Evolutionary conservation across 2,113 vertebrate species (phyloP), one percentile per base, ranked within the genome.

Genomic region (Sinosuthora webbiana): DNA sequence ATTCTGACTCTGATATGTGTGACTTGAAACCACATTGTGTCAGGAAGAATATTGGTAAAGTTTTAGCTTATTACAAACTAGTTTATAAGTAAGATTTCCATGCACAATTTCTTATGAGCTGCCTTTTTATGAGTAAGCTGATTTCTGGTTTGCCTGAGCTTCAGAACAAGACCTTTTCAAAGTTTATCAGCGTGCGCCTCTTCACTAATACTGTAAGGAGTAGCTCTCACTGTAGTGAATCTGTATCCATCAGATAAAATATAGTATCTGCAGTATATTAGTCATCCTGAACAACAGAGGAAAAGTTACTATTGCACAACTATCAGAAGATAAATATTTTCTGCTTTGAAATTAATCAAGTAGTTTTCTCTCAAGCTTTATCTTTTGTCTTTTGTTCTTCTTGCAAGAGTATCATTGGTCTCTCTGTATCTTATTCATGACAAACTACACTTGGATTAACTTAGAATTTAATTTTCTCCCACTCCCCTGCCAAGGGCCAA

Each of bases 251-350:
- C 85, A 80, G 87, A 88, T 93, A 93, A 93, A 85, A 67, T 70
- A 47, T 18, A 50, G 33, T 85, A 45, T 91, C 67, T 85, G 27
- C 68, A 74, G 75, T 70, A 13, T 77, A 90, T 96, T 93, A 86
- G 79, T 96, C 76, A 93, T 86, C 49, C 45, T 81, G 75, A 87
- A 71, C 76, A 86, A 53, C 0, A 60, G 60, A 37, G 47, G 76
- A 63, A 62, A 95, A 90, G 79, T 88, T 83, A 67, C 64, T 88
- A 2, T 47, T 94, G 68, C 50, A 70, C 50, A 93, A 44, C 39
- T 85, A 62, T 79, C 62, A 50, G 59, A 88, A 91, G 88, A 90
- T 57, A 88, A 95, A 80, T 92, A 90, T 77, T 86, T 95, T 79
- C 59, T 83, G 41, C 50, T 87, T 60, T 87, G 57, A 89, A 95